Base-by-base conservation (phyloP, 1,140 invertebrate species). In the Heterodera carotae region DNA sequence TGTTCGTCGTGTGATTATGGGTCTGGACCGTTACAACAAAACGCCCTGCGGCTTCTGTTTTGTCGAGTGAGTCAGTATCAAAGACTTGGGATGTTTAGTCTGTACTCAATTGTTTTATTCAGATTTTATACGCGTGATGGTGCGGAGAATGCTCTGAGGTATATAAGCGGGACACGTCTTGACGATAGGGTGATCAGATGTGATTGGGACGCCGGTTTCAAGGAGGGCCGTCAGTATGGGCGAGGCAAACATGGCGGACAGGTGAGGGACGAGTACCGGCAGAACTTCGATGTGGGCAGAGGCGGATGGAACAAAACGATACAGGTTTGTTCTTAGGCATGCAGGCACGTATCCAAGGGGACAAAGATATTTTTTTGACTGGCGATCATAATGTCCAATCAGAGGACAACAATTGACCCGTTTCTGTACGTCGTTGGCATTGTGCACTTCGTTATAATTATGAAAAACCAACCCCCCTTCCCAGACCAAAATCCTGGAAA, bases 31-130 rank as follows among this genome's bases (percentile, higher is more conserved):
- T 86, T 95, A 94, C 83, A 96, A 95, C 83, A 98, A 98, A 88
- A 99, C 97, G 0, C 97, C 97, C 0, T 99, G 97, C 90, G 97
- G 97, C 12, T 99, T 99, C 89, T 99, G 97, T 89, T 99, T 99
- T 90, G 92, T 99, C 0, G 97, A 99, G 90, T 99, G 91, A 88
- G 89, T 87, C 88, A 85, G 25, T 77, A n/a, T n/a, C n/a, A n/a
- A n/a, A n/a, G n/a, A n/a, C n/a, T n/a, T n/a, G n/a, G n/a, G n/a
- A n/a, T n/a, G n/a, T n/a, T n/a, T n/a, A n/a, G n/a, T n/a, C n/a
- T n/a, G n/a, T n/a, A n/a, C n/a, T n/a, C n/a, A n/a, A n/a, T n/a
- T n/a, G n/a, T 64, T 59, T 25, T 70, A 73, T 81, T 60, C 43
- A 92, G 91, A 88, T 92, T 96, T 90, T 98, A 98, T 88, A 89